Evolutionary conservation across 2,888 invertebrate species (phyloP).

Genomic region (Stegana nigrithorax): DNA sequence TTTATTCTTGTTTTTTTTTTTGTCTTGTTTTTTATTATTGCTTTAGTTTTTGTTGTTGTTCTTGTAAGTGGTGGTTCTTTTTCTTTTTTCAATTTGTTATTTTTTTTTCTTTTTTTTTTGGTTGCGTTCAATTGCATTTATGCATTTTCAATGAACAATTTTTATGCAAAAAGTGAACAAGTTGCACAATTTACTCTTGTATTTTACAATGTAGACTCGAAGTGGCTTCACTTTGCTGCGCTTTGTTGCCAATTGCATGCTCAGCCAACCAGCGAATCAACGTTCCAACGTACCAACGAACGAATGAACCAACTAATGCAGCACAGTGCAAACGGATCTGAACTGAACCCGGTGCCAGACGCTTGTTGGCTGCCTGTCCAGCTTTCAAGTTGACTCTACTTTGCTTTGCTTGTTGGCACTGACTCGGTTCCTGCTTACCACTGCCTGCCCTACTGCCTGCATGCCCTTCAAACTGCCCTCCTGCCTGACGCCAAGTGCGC

Average conservation of each 20-base stretch:
- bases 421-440: background rate
- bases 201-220: slow-evolving; percentile 29
- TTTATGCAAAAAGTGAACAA: slow-evolving; percentile 61
- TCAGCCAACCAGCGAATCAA: no score
- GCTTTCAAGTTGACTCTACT: slow-evolving; percentile 24
- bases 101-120: background rate
- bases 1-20: background rate
- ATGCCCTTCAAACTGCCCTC: no score
- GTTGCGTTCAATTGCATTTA: slow-evolving; percentile 48
- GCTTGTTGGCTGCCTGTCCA: slow-evolving; percentile 10
- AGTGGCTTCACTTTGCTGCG: background rate
- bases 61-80: background rate
- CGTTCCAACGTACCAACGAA: no score
- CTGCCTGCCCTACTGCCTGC: no score
- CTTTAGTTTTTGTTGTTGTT: background rate
- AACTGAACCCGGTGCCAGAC: no score
- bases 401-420: slow-evolving; percentile 29
- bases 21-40: background rate
- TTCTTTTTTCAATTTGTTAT: background rate
- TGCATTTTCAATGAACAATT: slow-evolving; percentile 61
- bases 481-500: no score
- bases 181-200: slow-evolving; percentile 61
- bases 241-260: slow-evolving; percentile 5
- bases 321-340: no score
- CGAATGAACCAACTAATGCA: no score